Percentiles rank a stretch among this genome's conserved stretches.
Conservation (phyloP, 2,888 invertebrate genomes). For the Nomada ruficornis region DNA sequence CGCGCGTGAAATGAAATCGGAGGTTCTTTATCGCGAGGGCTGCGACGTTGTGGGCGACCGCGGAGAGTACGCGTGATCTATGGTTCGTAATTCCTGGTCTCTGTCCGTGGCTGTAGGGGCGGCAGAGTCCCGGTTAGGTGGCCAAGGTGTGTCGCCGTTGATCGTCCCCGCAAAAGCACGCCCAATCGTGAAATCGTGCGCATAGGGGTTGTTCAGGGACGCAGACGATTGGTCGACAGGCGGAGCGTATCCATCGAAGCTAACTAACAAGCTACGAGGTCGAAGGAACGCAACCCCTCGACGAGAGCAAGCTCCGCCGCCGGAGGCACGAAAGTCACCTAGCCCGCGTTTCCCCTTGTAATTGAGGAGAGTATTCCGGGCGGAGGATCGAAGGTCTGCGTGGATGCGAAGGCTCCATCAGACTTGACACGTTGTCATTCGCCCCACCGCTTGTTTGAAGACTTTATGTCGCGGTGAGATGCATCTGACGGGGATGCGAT, state of each 20-base stretch:
- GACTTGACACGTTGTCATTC: constrained; percentile 15
- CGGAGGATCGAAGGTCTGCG: constrained; percentile 19
- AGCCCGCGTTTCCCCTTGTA: constrained; percentile 42
- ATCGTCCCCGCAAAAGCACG: constrained; percentile 48
- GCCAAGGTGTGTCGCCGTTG: constrained; percentile 50
- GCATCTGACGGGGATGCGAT: constrained; percentile 13
- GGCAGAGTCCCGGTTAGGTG: constrained; percentile 16
- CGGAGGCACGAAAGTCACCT: constrained; percentile 64
- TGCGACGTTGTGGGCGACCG: constrained; percentile 40
- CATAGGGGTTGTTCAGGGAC: constrained; percentile 37
- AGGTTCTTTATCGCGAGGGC: constrained; percentile 51
- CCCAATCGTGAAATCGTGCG: constrained; percentile 51
- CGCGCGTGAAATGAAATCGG: constrained; percentile 33
- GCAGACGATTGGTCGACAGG: constrained; percentile 66
- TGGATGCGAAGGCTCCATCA: constrained; percentile 21
- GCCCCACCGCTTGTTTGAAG: constrained; percentile 10
- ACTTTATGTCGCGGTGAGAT: constrained; percentile 10
- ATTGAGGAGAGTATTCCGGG: constrained; percentile 50
- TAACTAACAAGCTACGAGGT: constrained; percentile 26
- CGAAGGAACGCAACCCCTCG: constrained; percentile 62
- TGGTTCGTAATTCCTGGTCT: constrained; percentile 77
- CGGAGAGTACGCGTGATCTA: constrained; percentile 70
- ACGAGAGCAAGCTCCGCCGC: constrained; percentile 20
- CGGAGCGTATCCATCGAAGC: constrained; percentile 50
- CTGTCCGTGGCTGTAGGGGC: constrained; percentile 44